A percentile compares a stretch with the other conserved stretches of the same genome.
These are phyloP conservation scores for Dermatophagoides farinae DNA, from an alignment of 1,140 invertebrate species.

Conservation along the genomic window DNA sequence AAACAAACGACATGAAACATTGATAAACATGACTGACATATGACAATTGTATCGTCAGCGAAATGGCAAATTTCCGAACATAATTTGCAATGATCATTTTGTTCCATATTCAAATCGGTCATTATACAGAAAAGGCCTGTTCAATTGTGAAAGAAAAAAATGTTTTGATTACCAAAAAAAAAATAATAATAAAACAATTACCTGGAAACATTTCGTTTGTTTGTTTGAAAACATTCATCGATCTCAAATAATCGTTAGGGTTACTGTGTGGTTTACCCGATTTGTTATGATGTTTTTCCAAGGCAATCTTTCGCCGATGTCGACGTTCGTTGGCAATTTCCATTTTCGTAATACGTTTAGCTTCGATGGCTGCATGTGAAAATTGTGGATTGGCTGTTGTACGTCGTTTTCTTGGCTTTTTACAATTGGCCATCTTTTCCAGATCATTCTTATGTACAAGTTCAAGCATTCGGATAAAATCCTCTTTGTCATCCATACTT, in stretches of 20 bases:
- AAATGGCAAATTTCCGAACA: conserved; percentile 10
- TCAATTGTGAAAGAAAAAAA: no score
- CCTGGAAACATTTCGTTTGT: neutral
- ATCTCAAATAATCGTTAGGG: neutral
- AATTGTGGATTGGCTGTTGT: conserved; percentile 28
- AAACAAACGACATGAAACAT: conserved; percentile 12
- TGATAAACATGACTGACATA: conserved; percentile 7
- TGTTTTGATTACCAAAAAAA: neutral
- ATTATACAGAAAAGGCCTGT: neutral
- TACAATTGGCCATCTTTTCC: conserved; percentile 23
- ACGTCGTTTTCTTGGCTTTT: conserved; percentile 24
- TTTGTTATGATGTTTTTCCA: neutral
- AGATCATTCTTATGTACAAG: conserved; percentile 17
- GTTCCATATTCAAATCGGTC: neutral
- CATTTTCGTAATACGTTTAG: conserved; percentile 18
- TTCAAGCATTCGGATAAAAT: neutral
- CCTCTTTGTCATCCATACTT: no score
- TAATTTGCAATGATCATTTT: neutral
- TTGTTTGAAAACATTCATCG: neutral
- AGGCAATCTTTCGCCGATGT: neutral
- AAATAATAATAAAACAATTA: neutral
- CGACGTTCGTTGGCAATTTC: conserved; percentile 12
- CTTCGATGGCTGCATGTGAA: conserved; percentile 22
- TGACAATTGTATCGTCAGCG: conserved; percentile 6
- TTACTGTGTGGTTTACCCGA: neutral